Evolutionary conservation across 1,140 invertebrate genomes (phyloP).

Genomic region (Drosophila kanapiae): DNA sequence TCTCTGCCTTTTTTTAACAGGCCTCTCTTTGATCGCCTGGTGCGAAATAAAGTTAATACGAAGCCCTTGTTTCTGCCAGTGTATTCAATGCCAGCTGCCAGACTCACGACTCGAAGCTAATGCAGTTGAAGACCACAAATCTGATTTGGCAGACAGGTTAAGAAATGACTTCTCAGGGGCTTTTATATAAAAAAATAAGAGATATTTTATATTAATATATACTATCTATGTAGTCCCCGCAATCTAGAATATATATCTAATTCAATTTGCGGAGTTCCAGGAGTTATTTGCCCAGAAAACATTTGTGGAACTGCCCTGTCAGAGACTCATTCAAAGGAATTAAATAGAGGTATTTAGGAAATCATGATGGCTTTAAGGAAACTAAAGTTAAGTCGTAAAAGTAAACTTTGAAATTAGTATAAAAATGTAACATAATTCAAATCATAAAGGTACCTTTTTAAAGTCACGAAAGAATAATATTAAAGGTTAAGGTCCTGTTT

Average conservation of each 20-base stretch:
- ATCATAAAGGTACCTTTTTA: no score
- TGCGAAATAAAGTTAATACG: no score
- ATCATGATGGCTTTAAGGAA: background rate
- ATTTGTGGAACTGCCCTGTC: background rate
- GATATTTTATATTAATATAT: background rate
- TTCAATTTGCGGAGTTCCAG: background rate
- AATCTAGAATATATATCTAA: background rate
- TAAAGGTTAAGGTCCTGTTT: no score
- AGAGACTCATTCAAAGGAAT: background rate
- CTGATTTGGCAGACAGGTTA: constrained; percentile 22
- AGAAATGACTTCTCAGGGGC: background rate
- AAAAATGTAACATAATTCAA: no score
- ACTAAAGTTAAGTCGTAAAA: no score
- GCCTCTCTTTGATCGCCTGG: no score
- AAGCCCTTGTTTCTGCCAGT: background rate
- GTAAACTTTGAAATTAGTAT: no score
- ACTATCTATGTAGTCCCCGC: background rate
- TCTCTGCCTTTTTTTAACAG: no score
- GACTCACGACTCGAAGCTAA: constrained; percentile 5
- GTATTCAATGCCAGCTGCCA: background rate
- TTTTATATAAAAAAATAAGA: background rate
- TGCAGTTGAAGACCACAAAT: constrained; percentile 26
- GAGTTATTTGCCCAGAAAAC: background rate
- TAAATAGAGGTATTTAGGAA: background rate
- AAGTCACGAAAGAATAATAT: no score